Percentiles rank a stretch among this genome's conserved stretches.
phyloP scores from a whole-genome alignment of 2,797 vertebrate genomes.

The Peromyscus nudipes region DNA sequence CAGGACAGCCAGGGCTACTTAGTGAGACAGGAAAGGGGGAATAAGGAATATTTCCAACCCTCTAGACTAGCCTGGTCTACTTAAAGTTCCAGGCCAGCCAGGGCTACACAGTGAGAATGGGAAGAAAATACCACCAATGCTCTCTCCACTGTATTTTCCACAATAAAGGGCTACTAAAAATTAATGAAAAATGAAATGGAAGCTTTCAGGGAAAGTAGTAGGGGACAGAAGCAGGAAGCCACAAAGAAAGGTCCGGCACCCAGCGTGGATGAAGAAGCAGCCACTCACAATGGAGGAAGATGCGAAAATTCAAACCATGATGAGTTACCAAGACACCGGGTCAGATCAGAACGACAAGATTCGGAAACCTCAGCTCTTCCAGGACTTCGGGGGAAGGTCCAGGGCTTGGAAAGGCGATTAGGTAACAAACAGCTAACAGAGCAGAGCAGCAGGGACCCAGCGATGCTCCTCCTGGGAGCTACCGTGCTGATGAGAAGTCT shows the following conservation, averaged over 20 bases:
- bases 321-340: background rate
- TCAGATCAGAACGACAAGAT: background rate
- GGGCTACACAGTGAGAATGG: background rate
- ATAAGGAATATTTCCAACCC: background rate
- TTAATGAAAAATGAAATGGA: background rate
- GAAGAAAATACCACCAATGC: background rate
- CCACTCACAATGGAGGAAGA: background rate
- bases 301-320: background rate
- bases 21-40: too few species aligned
- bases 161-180: background rate
- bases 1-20: background rate
- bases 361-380: background rate
- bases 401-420: background rate
- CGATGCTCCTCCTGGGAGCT: background rate
- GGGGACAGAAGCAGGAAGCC: fast-evolving
- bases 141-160: too few species aligned
- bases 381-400: background rate
- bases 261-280: background rate
- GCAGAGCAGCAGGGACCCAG: background rate
- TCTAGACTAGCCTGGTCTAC: background rate
- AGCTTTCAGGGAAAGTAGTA: background rate
- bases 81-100: background rate
- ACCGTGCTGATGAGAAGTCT: too few species aligned
- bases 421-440: too few species aligned
- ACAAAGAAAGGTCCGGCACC: background rate